These are phyloP conservation scores for Strix uralensis DNA, from an alignment of 2,113 vertebrate species.

Conservation along the genomic window DNA sequence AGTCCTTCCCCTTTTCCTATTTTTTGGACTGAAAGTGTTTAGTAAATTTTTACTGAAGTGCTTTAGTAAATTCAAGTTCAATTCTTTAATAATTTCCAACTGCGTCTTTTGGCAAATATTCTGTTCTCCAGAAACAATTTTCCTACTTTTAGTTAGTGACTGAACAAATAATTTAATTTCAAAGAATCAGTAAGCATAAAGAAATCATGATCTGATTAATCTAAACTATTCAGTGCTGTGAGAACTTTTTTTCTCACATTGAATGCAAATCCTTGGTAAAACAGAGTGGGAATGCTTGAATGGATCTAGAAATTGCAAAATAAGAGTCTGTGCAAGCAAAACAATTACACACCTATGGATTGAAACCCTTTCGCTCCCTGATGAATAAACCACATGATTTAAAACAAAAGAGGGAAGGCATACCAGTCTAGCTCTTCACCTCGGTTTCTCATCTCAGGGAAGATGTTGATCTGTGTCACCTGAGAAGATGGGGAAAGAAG, in stretches of 20 bases:
- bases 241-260: not conserved
- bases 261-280: not conserved
- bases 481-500: not conserved
- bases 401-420: not conserved
- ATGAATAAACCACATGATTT: not conserved
- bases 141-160: not conserved
- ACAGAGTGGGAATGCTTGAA: not conserved
- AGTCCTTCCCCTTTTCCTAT: not conserved
- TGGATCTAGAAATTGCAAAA: not conserved
- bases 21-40: not conserved
- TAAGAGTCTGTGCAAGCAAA: not conserved
- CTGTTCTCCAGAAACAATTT: not conserved
- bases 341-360: fast-evolving
- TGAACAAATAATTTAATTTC: constrained; percentile 15
- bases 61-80: not conserved
- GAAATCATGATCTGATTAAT: constrained; percentile 5
- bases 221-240: not conserved
- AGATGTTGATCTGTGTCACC: not conserved
- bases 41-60: not conserved
- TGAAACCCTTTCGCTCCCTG: not conserved
- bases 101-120: not conserved
- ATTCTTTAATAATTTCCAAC: not conserved
- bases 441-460: not conserved
- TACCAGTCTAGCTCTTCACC: not conserved
- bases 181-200: not conserved